These are phyloP conservation scores for Phortica variegata DNA, from an alignment of 1,140 invertebrate species.

Conservation along the genomic window DNA sequence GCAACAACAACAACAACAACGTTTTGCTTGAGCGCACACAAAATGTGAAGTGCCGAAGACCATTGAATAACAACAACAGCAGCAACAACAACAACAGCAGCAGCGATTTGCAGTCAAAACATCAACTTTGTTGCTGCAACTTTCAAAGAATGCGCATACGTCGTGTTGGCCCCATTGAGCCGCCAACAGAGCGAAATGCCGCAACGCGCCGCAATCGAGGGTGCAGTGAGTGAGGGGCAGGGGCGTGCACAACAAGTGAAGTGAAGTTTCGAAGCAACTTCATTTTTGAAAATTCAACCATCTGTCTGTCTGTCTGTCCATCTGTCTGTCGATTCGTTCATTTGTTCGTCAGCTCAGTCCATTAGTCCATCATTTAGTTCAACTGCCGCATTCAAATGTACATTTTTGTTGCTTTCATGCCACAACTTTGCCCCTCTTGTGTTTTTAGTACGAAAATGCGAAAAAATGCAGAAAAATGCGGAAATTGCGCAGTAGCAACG, in stretches of 20 bases:
- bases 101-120: conserved; percentile 39
- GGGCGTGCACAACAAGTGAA: no score
- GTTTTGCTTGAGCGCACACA: no score
- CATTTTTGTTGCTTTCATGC: not conserved
- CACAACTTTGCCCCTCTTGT: not conserved
- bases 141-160: conserved; percentile 35
- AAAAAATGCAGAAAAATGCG: conserved; percentile 37
- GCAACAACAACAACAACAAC: no score
- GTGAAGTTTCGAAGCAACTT: no score
- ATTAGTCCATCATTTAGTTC: conserved; percentile 37
- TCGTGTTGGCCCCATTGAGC: conserved; percentile 16
- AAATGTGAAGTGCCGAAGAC: conserved; percentile 2
- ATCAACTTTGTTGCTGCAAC: conserved; percentile 4
- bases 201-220: no score
- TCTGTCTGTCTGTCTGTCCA: conserved; percentile 14
- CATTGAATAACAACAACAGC: conserved; percentile 19
- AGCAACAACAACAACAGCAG: conserved; percentile 23
- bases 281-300: no score
- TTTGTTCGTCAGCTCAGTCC: conserved; percentile 31
- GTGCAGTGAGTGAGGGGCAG: no score
- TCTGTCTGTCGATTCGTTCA: not conserved
- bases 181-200: no score
- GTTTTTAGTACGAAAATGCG: no score
- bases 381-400: conserved; percentile 19
- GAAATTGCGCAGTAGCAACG: conserved; percentile 31